Evolutionary conservation across 1,140 invertebrate species (phyloP).

Genomic region (Leptopilina clavipes): DNA sequence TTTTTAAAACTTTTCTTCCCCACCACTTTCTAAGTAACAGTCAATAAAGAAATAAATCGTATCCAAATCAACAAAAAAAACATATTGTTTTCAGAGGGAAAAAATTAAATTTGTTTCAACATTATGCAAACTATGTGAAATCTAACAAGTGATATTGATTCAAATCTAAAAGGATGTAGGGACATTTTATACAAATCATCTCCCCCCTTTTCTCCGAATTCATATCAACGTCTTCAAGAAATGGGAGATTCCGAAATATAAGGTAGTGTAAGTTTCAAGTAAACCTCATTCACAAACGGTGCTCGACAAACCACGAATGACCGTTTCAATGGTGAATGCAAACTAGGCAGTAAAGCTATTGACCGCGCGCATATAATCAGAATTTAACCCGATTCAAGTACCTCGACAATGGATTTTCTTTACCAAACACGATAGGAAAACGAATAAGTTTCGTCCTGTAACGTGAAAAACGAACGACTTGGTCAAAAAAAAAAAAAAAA

Average conservation of each 20-base stretch:
- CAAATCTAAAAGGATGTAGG: background rate
- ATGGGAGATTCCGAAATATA: background rate
- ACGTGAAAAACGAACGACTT: conserved; percentile 40
- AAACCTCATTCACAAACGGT: conserved; percentile 58
- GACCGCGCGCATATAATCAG: conserved; percentile 64
- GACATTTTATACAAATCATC: background rate
- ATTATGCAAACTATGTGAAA: no score
- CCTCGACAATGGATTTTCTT: conserved; percentile 57
- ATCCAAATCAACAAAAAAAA: no score
- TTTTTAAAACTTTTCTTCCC: no score
- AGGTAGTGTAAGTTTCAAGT: conserved; percentile 41
- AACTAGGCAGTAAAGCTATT: conserved; percentile 63
- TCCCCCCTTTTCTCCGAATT: background rate
- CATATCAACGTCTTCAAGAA: conserved; percentile 9
- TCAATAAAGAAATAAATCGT: no score
- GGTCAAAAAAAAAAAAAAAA: conserved; percentile 28
- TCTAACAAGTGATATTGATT: background rate
- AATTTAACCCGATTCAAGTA: conserved; percentile 62
- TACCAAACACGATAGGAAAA: conserved; percentile 40
- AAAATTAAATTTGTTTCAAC: no score
- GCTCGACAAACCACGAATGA: conserved; percentile 64
- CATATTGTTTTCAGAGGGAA: no score
- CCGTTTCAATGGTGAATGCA: conserved; percentile 63
- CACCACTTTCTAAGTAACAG: background rate
- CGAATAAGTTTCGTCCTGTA: conserved; percentile 54